Conservation (phyloP, 1,140 invertebrate genomes). For the Pentalonia nigronervosa region DNA sequence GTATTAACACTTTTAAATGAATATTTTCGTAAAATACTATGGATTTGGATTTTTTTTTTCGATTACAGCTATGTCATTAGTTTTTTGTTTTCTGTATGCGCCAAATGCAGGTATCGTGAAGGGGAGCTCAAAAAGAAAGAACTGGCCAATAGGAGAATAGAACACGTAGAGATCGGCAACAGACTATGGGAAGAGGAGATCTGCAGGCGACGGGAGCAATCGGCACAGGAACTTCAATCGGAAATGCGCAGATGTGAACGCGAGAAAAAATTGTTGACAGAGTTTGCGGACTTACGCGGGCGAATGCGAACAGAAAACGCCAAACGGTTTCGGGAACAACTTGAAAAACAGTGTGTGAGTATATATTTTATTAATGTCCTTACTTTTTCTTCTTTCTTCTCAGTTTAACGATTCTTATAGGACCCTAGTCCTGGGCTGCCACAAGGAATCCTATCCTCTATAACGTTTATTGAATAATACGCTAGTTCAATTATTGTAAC, state of each 20-base stretch:
- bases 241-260: background rate
- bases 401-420: too few relatives aligned
- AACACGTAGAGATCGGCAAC: background rate
- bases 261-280: background rate
- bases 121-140: background rate
- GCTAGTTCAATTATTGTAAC: too few relatives aligned
- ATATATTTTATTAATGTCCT: background rate
- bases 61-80: background rate
- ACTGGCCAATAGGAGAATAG: background rate
- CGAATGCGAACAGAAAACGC: background rate
- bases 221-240: background rate
- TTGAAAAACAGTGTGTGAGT: constrained; percentile 43
- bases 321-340: background rate
- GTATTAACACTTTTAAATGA: background rate
- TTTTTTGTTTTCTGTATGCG: background rate
- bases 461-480: too few relatives aligned
- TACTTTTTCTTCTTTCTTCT: background rate
- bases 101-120: background rate
- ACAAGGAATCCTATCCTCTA: too few relatives aligned
- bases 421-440: too few relatives aligned
- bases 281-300: background rate
- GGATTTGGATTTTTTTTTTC: background rate
- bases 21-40: background rate
- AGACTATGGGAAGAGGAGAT: background rate
- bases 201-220: background rate